Evolutionary conservation across 2,888 invertebrate genomes (phyloP), one percentile per base, ranked within the genome.

Genomic region (Euzophera pinguis): DNA sequence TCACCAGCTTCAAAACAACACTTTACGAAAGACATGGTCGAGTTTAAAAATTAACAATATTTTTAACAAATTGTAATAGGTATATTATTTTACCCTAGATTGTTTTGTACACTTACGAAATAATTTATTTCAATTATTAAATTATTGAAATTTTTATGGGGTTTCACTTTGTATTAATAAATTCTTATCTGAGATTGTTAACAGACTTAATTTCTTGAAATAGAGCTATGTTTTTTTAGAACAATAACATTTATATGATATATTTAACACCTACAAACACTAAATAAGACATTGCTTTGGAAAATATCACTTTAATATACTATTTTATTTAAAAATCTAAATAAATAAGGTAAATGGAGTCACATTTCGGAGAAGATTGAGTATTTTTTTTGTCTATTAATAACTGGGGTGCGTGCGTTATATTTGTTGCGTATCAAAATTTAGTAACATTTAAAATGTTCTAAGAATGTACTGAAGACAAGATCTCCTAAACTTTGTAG

Each of bases 1-100:
- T 95, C 95, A 13, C 92, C 91, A 50, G 93, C 91, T 73, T 96
- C 95, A 77, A 96, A 95, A 85, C 96, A 96, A 84, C 95, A 96
- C 76, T 93, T 94, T 59, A 95, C 92, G 59, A 94, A 91, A 64
- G 94, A 93, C 94, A 94, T 94, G n/a, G n/a, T 67, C 60, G 69
- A 45, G 5, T 41, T 43, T 34, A 14, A 34, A 13, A 9, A 34
- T 17, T 16, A 47, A 47, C 22, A 16, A 14, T n/a, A 8, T 22
- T 37, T 37, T n/a, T n/a, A 32, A 34, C 47, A 22, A 22, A 5
- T 22, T 22, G 22, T 22, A 22, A 3, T 22, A 3, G 5, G 5
- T 22, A 2, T 22, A 8, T 16, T 38, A 43, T 27, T 32, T 32
- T 32, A 29, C 22, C 5, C 5, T 22, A 22, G 3, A 22, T 22